Evolutionary conservation across 2,888 invertebrate genomes (phyloP).

Genomic region (Diabrotica balteata): DNA sequence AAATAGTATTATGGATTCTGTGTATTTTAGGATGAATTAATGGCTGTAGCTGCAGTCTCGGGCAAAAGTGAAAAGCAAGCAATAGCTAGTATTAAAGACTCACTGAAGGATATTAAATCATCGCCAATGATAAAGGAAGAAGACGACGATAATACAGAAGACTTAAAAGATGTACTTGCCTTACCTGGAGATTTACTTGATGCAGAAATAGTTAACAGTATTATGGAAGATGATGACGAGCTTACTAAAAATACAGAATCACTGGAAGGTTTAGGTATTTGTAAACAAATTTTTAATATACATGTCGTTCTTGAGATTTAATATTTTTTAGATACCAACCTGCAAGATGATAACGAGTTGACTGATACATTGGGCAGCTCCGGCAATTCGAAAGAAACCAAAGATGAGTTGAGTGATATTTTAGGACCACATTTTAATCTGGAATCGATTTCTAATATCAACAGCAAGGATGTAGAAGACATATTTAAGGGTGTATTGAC

Average conservation of each 20-base stretch:
- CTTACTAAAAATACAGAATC: slow-evolving; percentile 64
- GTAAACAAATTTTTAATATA: neutral
- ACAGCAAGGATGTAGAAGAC: slow-evolving; percentile 90
- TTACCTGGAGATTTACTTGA: slow-evolving; percentile 71
- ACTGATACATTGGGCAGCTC: slow-evolving; percentile 53
- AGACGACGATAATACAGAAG: slow-evolving; percentile 66
- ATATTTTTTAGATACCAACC: slow-evolving; percentile 51
- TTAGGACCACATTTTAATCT: slow-evolving; percentile 75
- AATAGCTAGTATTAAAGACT: slow-evolving; percentile 30
- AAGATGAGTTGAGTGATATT: slow-evolving; percentile 75
- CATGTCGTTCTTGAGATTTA: slow-evolving; percentile 5
- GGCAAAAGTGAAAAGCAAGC: slow-evolving; percentile 66
- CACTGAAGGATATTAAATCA: slow-evolving; percentile 31
- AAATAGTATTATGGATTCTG: too few relatives aligned
- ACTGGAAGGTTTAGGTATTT: slow-evolving; percentile 60
- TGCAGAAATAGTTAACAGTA: slow-evolving; percentile 71
- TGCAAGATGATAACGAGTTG: slow-evolving; percentile 58
- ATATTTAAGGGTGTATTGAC: slow-evolving; percentile 89
- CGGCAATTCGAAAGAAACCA: slow-evolving; percentile 66
- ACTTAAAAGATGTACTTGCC: slow-evolving; percentile 71
- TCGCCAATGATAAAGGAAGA: slow-evolving; percentile 44
- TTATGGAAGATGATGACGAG: slow-evolving; percentile 69
- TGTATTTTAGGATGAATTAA: slow-evolving; percentile 70
- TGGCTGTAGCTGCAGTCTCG: slow-evolving; percentile 72
- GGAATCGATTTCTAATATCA: slow-evolving; percentile 86